A percentile compares a stretch with the other conserved stretches of the same genome.
Conservation (phyloP, 2,113 vertebrate genomes). For the Camarhynchus parvulus region DNA sequence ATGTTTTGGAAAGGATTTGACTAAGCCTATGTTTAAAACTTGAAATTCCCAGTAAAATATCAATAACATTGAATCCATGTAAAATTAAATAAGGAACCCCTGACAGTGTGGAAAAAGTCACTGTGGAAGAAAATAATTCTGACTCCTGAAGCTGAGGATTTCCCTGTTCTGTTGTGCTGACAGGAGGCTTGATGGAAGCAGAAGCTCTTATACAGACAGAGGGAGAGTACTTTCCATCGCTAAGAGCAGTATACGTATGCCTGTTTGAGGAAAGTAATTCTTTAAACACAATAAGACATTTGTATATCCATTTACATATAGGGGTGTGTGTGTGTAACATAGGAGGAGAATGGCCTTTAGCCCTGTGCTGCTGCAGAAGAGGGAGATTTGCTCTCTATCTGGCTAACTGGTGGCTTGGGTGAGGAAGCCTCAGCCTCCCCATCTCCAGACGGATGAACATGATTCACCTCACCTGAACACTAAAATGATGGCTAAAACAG, state of each 20-base stretch:
- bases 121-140: neutral
- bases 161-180: neutral
- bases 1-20: neutral
- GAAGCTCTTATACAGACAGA: neutral
- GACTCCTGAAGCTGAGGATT: neutral
- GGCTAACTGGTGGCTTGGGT: neutral
- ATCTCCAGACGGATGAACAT: neutral
- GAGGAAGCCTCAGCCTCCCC: neutral
- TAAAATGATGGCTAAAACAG: neutral
- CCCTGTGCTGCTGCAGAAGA: neutral
- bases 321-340: fast-evolving
- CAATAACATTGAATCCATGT: neutral
- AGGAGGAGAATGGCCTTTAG: neutral
- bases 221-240: neutral
- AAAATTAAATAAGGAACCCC: neutral
- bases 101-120: neutral
- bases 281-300: neutral
- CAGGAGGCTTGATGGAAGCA: neutral
- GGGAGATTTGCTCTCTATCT: neutral
- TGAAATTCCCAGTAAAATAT: neutral
- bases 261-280: neutral
- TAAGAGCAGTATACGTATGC: neutral
- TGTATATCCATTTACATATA: neutral
- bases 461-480: neutral
- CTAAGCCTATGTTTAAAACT: neutral